These are phyloP conservation scores for Epinephelus lanceolatus DNA, from an alignment of 2,113 vertebrate species.

Conservation along the genomic window DNA sequence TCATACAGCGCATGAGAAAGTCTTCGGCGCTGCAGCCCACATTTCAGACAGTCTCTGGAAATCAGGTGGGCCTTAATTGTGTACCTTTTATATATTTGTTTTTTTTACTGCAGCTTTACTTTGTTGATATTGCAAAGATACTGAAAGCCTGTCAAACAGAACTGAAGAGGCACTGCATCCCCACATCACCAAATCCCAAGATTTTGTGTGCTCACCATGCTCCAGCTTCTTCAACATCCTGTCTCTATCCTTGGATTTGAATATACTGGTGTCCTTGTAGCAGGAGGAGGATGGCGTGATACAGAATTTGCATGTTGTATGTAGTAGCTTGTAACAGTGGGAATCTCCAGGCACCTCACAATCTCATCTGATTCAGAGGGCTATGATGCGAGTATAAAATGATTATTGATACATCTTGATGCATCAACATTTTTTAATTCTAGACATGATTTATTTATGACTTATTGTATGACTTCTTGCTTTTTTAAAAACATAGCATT, in stretches of 20 bases:
- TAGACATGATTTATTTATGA: too few species aligned
- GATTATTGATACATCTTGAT: too few species aligned
- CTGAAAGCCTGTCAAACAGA: background rate
- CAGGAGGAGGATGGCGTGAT: background rate
- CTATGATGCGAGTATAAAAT: too few species aligned
- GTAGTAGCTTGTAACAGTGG: background rate
- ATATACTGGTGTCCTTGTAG: background rate
- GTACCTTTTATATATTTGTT: background rate
- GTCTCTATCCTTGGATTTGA: slow-evolving; percentile 1
- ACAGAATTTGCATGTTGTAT: slow-evolving; percentile 13
- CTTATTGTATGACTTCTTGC: too few species aligned
- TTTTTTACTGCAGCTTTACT: background rate
- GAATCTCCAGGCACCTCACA: too few species aligned
- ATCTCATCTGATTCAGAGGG: too few species aligned
- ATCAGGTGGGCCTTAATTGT: background rate
- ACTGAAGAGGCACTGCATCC: background rate
- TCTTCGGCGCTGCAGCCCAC: background rate
- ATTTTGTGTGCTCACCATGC: background rate
- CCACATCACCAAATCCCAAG: background rate
- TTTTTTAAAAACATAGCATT: too few species aligned
- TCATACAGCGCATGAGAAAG: background rate
- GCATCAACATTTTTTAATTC: too few species aligned
- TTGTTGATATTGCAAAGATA: background rate
- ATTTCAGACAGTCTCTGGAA: background rate
- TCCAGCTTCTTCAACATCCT: background rate